Conservation (phyloP, 2,113 vertebrate species). For the Grammomys surdaster region DNA sequence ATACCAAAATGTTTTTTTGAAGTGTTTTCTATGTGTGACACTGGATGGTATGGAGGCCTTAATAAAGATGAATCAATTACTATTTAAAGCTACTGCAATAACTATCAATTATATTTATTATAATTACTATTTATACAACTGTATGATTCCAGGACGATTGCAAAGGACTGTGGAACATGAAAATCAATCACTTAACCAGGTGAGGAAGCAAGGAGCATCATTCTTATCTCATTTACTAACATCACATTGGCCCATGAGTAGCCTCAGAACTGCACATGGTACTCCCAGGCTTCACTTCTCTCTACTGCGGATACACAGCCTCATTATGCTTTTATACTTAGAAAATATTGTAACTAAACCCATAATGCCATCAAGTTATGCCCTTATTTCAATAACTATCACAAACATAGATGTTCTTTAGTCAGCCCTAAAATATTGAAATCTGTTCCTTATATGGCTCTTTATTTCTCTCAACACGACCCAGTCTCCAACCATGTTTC, state of each 20-base stretch:
- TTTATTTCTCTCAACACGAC: background rate
- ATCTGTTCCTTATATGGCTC: background rate
- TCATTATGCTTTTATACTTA: background rate
- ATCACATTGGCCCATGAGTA: background rate
- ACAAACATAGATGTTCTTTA: background rate
- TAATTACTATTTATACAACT: too few relatives aligned
- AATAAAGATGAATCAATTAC: background rate
- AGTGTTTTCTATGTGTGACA: background rate
- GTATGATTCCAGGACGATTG: background rate
- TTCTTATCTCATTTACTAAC: background rate
- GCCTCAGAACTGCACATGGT: background rate
- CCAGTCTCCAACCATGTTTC: background rate
- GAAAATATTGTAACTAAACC: background rate
- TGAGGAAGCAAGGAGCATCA: background rate
- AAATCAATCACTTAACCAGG: background rate
- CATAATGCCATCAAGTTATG: background rate
- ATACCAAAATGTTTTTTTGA: constrained; percentile 40
- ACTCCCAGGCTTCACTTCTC: background rate
- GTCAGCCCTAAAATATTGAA: background rate
- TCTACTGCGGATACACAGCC: background rate
- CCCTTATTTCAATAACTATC: background rate
- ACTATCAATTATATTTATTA: too few relatives aligned
- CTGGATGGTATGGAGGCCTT: background rate
- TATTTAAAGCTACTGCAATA: background rate
- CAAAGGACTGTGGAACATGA: background rate